These are phyloP conservation scores for Elanoides forficatus DNA, from an alignment of 2,113 vertebrate genomes.

Conservation along the genomic window DNA sequence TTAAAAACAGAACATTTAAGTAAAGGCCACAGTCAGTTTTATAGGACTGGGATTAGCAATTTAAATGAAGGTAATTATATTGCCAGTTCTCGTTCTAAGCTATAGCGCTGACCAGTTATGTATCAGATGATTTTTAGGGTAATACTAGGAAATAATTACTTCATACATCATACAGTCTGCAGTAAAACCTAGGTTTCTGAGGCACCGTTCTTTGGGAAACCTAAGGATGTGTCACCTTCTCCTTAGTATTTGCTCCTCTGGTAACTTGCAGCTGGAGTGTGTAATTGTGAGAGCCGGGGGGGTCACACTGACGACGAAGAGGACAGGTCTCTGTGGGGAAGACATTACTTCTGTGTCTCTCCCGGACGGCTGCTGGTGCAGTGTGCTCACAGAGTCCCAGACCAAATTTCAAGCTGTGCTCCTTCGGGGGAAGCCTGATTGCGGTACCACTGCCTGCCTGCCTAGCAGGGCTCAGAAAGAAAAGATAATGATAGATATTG, in stretches of 20 bases:
- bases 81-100: neutral
- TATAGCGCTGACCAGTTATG: neutral
- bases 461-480: neutral
- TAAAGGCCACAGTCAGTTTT: neutral
- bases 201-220: neutral
- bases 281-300: neutral
- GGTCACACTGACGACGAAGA: neutral
- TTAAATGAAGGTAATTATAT: neutral
- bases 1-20: neutral
- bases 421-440: neutral
- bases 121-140: neutral
- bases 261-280: neutral
- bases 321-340: neutral
- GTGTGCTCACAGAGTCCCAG: neutral
- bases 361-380: fast-evolving
- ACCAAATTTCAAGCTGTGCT: constrained; percentile 11
- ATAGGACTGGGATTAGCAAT: neutral
- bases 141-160: neutral
- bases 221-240: neutral
- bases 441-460: neutral
- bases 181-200: neutral
- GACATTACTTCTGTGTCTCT: neutral
- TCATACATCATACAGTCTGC: neutral
- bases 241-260: neutral
- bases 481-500: neutral